A percentile compares a stretch with the other conserved stretches of the same genome.
Evolutionary conservation across 2,888 invertebrate species (phyloP).

Genomic region (Ceraclea dissimilis): DNA sequence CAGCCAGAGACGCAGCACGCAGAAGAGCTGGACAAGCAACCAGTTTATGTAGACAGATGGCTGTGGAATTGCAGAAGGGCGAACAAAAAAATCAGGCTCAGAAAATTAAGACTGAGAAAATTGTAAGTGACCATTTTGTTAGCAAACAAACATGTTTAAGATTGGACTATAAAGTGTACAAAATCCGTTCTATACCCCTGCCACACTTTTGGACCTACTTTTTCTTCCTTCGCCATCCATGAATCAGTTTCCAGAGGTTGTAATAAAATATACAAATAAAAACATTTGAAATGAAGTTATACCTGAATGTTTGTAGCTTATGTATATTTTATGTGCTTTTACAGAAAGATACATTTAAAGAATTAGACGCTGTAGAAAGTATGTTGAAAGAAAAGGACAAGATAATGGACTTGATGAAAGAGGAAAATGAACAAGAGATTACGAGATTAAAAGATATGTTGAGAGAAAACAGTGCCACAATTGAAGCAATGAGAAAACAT

Average conservation of each 20-base stretch:
- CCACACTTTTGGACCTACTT: no score
- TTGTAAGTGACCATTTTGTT: constrained; percentile 9
- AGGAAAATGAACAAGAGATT: constrained; percentile 37
- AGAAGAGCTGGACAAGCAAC: constrained; percentile 17
- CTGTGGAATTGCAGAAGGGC: constrained; percentile 36
- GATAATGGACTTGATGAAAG: constrained; percentile 36
- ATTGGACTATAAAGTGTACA: no score
- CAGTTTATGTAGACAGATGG: constrained; percentile 28
- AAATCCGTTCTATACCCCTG: no score
- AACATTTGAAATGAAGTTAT: neutral
- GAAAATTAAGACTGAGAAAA: constrained; percentile 16
- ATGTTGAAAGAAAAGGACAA: constrained; percentile 43
- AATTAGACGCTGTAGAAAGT: constrained; percentile 43
- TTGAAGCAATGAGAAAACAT: constrained; percentile 22
- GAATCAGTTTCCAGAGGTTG: no score
- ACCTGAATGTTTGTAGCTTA: no score
- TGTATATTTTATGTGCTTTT: no score
- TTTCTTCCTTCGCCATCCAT: no score
- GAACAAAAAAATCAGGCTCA: constrained; percentile 36
- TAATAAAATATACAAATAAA: no score
- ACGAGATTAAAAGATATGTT: constrained; percentile 16
- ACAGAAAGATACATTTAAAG: constrained; percentile 43
- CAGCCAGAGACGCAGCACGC: constrained; percentile 18
- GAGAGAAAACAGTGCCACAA: constrained; percentile 18
- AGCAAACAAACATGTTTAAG: no score